phyloP scores from a whole-genome alignment of 2,797 vertebrate species.

The Leptodactylus fallax region DNA sequence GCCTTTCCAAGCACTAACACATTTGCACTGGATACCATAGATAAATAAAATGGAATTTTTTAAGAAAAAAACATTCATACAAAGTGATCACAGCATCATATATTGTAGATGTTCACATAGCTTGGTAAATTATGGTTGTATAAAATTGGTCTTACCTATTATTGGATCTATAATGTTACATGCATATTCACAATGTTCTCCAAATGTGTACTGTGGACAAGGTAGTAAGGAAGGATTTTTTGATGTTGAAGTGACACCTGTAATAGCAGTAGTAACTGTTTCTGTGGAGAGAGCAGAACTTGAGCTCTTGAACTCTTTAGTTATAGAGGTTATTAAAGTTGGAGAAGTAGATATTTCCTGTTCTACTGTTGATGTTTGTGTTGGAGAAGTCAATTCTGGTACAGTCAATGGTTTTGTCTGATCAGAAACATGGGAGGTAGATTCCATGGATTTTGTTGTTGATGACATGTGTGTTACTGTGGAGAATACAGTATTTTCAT shows the following conservation, averaged over 20 bases:
- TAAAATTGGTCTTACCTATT: neutral
- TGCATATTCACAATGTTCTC: neutral
- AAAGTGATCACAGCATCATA: too few relatives aligned
- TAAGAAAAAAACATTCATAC: too few relatives aligned
- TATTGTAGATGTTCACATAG: too few relatives aligned
- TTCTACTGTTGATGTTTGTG: neutral
- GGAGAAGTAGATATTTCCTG: neutral
- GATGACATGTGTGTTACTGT: neutral
- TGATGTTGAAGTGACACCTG: neutral
- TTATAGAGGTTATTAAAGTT: neutral
- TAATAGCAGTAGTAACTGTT: neutral
- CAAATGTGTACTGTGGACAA: neutral
- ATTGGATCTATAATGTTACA: neutral
- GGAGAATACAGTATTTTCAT: neutral
- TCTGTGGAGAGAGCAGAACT: neutral
- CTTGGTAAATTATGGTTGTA: too few relatives aligned
- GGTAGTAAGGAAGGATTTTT: neutral
- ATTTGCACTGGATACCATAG: too few relatives aligned
- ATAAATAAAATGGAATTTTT: too few relatives aligned
- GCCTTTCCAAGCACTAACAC: neutral
- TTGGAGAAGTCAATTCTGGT: neutral
- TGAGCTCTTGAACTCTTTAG: too few relatives aligned
- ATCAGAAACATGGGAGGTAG: too few relatives aligned
- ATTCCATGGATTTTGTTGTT: neutral
- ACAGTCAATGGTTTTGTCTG: neutral